Conservation (phyloP, 2,113 vertebrate species). For the Reinhardtius hippoglossoides region DNA sequence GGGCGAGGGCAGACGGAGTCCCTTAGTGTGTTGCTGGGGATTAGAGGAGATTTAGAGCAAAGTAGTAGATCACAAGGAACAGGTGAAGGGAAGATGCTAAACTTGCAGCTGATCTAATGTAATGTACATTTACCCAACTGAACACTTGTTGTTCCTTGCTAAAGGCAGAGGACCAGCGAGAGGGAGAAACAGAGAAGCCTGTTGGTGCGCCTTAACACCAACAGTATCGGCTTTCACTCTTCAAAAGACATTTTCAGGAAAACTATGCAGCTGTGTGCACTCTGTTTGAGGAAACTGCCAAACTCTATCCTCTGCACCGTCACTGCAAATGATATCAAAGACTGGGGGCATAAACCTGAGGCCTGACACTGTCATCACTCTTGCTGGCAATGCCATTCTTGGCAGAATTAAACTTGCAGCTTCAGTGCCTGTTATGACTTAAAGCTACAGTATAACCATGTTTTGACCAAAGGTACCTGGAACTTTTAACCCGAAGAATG, state of each 20-base stretch:
- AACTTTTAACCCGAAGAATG: neutral
- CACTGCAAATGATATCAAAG: neutral
- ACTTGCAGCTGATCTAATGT: conserved; percentile 19
- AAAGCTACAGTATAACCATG: neutral
- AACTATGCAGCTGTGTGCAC: conserved; percentile 44
- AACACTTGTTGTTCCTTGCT: neutral
- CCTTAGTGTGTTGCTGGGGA: conserved; percentile 35
- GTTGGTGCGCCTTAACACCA: conserved; percentile 15
- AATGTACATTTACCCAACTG: neutral
- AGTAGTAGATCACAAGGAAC: conserved; percentile 46
- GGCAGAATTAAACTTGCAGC: neutral
- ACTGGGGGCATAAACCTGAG: neutral
- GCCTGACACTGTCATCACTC: neutral
- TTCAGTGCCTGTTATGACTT: neutral
- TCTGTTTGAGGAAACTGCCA: neutral
- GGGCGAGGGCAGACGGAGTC: conserved; percentile 21
- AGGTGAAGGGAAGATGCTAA: conserved; percentile 47
- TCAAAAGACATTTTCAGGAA: conserved; percentile 33
- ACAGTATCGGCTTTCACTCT: conserved; percentile 50
- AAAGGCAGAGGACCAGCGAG: neutral
- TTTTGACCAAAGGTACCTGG: neutral
- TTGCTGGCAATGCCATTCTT: neutral
- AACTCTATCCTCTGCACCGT: neutral
- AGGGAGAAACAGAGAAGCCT: neutral
- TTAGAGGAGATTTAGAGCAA: conserved; percentile 60